Base-by-base conservation (phyloP, 2,888 invertebrate genomes). In the Ptycholaimellus sp. region DNA sequence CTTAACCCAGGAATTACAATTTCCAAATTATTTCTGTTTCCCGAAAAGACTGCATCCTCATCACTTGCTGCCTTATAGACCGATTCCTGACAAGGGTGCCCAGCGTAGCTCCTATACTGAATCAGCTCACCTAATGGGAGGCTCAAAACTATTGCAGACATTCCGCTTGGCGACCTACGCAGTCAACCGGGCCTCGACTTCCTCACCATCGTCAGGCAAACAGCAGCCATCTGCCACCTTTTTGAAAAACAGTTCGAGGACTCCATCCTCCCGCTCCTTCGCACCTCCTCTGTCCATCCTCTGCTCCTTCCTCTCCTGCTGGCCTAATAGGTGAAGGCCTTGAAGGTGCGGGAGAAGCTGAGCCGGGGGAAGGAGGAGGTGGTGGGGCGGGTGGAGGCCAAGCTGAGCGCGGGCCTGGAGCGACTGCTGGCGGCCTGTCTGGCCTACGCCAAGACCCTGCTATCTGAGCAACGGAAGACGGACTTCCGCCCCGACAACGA, bases 391-490 rank as follows among this genome's bases (percentile, higher is more conserved):
- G 70, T 85, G 37, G 87, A 96, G 61, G 71, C 70, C 40, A 90
- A 90, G 62, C 65, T 96, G 42, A 90, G 90, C 56, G 72, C 51
- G 19, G 66, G 65, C 13, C 46, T 66, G 19, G 64, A 65, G 42
- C 50, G 61, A 36, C 76, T 82, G 2, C 68, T 93, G 37, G 73
- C 74, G 43, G 78, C 85, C 0, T 72, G 38, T 30, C 6, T 13
- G 22, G 76, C 79, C 34, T 93, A 85, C 80, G 76, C 83, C 1
- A 78, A 76, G 59, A 67, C 78, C 38, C 75, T 83, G 50, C 66
- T 96, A 17, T 77, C 80, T 59, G 87, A 93, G 57, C 93, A 96
- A 62, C 82, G 78, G 62, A 87, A 85, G 60, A 76, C 76, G 0
- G 93, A 93, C 62, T 93, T 67, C 51, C 63, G 61, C 44, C 64